Base-by-base conservation (phyloP, 2,113 vertebrate species). In the Myotis yumanensis region DNA sequence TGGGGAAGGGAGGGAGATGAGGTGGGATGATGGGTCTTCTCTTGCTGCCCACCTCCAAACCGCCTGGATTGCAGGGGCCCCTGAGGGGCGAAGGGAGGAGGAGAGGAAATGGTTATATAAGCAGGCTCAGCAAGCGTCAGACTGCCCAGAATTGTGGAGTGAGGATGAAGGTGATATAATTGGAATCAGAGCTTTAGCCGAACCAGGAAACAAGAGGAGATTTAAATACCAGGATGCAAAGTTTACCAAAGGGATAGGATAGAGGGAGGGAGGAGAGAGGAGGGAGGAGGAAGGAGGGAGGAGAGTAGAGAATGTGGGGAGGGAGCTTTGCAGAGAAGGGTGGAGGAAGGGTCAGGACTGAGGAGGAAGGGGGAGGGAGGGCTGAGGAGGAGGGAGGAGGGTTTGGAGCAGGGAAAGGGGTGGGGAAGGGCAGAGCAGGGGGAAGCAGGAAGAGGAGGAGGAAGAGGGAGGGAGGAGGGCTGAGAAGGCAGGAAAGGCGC, bases 101-200 rank as follows among this genome's bases (percentile, higher is more conserved):
- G 35, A 17, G 48, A 88, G 86, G 76, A 59, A 48, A 54, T 7
- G 48, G 71, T 92, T 95, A 91, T 6, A 43, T 71, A 90, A 85
- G 72, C 37, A 11, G 57, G 52, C 52, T 77, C 52, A 96, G 97
- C 91, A 77, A 98, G 97, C 97, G 5, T 98, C 97, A 95, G 97
- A 92, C 97, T 88, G 97, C 93, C 96, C 82, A 84, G 97, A 98
- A 97, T 95, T 97, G 97, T 96, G 96, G 97, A 97, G 97, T 94
- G 92, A 97, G 97, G 97, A 97, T 97, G 98, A 98, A 97, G 97
- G 96, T 98, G 97, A 98, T 98, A 98, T 97, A 97, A 98, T 64
- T 98, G 98, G 97, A 98, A 98, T 97, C 96, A 96, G 97, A 97
- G 97, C 97, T 97, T 97, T 93, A 87, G 96, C 95, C 87, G 91